Percentiles rank a stretch among this genome's conserved stretches.
Conservation (phyloP, 2,113 vertebrate genomes). For the Mustela lutreola region DNA sequence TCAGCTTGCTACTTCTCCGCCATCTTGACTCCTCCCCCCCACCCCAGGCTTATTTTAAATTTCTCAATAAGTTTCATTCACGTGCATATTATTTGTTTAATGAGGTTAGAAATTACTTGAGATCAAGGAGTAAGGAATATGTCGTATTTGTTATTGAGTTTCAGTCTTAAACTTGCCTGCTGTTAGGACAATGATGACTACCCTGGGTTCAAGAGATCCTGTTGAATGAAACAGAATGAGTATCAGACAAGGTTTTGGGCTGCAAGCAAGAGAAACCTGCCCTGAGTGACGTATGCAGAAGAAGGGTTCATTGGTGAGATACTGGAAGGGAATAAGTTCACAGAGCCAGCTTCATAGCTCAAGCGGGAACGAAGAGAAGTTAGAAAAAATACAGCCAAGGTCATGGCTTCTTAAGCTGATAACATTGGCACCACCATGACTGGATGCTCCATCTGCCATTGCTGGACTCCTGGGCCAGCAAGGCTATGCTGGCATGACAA, state of each 20-base stretch:
- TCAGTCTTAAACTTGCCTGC: not conserved
- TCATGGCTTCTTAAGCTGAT: not conserved
- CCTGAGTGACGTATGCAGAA: constrained; percentile 10
- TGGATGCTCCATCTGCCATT: not conserved
- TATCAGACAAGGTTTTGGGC: not conserved
- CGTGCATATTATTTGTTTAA: constrained; percentile 45
- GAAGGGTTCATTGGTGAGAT: not conserved
- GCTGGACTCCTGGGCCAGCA: not conserved
- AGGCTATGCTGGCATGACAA: not conserved
- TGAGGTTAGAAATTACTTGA: constrained; percentile 43
- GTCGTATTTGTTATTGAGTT: constrained; percentile 17
- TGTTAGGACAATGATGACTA: not conserved
- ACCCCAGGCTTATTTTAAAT: not conserved
- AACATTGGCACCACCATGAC: not conserved
- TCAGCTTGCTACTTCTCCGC: too few relatives aligned
- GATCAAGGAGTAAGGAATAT: constrained; percentile 28
- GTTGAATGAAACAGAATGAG: constrained; percentile 3
- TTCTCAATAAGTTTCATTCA: constrained; percentile 37
- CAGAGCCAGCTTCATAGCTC: not conserved
- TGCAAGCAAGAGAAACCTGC: constrained; percentile 7
- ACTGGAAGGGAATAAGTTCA: not conserved
- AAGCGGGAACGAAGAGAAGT: not conserved
- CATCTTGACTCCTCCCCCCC: too few relatives aligned
- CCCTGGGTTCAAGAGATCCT: not conserved
- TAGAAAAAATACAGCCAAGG: not conserved